phyloP scores from a whole-genome alignment of 2,113 vertebrate genomes.

The Patagioenas fasciata region DNA sequence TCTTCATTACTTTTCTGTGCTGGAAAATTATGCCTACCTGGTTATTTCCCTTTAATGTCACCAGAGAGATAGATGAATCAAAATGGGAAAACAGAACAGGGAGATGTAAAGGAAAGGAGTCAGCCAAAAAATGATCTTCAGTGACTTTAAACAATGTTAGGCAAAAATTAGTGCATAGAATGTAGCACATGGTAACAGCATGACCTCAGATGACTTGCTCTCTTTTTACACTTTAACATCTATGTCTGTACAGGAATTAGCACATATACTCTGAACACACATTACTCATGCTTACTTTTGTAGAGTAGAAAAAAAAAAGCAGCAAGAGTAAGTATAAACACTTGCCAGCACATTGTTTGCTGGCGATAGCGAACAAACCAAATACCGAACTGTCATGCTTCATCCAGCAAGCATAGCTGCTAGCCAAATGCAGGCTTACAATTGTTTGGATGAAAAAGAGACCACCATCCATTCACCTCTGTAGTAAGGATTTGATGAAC shows the following conservation, averaged over 20 bases:
- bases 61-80: neutral
- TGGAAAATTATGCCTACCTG: slow-evolving; percentile 42
- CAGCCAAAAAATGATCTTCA: neutral
- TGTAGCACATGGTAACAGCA: neutral
- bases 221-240: neutral
- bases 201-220: neutral
- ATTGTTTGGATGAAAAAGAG: slow-evolving; percentile 65
- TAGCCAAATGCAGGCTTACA: slow-evolving; percentile 69
- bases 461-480: slow-evolving; percentile 57
- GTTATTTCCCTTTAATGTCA: slow-evolving; percentile 16
- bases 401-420: slow-evolving; percentile 44
- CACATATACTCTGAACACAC: slow-evolving; percentile 12
- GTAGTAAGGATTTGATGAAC: slow-evolving; percentile 56
- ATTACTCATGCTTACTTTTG: slow-evolving; percentile 33
- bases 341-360: slow-evolving; percentile 65
- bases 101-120: neutral
- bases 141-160: neutral
- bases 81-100: neutral
- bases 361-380: slow-evolving; percentile 66
- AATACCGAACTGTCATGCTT: slow-evolving; percentile 67
- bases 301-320: neutral
- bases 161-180: neutral
- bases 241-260: neutral
- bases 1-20: neutral
- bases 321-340: slow-evolving; percentile 26